Evolutionary conservation across 1,140 invertebrate genomes (phyloP).

Genomic region (Babylonia areolata): DNA sequence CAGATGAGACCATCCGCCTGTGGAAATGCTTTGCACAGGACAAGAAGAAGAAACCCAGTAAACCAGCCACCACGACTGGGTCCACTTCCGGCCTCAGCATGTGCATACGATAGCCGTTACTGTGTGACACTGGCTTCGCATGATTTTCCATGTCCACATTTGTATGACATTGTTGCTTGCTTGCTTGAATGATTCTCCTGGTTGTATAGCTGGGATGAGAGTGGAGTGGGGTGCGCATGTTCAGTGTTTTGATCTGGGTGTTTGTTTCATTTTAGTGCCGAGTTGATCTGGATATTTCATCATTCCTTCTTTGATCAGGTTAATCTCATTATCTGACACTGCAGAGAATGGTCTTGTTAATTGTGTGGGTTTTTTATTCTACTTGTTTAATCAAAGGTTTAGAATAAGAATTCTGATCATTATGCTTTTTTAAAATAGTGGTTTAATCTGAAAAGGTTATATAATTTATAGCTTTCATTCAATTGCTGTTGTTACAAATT

Average conservation of each 20-base stretch:
- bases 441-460: no score
- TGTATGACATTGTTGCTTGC: not conserved
- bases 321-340: no score
- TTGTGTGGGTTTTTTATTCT: no score
- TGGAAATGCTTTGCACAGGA: conserved; percentile 93
- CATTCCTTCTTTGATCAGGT: no score
- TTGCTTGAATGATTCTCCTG: not conserved
- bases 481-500: no score
- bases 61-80: not conserved
- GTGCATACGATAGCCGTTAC: conserved; percentile 41
- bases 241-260: no score
- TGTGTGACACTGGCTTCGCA: not conserved
- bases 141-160: not conserved
- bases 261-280: not conserved
- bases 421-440: no score
- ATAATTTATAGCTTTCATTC: no score
- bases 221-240: no score
- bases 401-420: no score
- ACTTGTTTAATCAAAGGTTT: no score
- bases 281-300: not conserved
- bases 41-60: conserved; percentile 38
- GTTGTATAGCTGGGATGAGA: not conserved
- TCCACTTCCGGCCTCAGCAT: conserved; percentile 37
- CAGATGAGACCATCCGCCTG: conserved; percentile 94
- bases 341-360: no score